Evolutionary conservation across 2,113 vertebrate genomes (phyloP).

Genomic region (Scytalopus superciliaris): DNA sequence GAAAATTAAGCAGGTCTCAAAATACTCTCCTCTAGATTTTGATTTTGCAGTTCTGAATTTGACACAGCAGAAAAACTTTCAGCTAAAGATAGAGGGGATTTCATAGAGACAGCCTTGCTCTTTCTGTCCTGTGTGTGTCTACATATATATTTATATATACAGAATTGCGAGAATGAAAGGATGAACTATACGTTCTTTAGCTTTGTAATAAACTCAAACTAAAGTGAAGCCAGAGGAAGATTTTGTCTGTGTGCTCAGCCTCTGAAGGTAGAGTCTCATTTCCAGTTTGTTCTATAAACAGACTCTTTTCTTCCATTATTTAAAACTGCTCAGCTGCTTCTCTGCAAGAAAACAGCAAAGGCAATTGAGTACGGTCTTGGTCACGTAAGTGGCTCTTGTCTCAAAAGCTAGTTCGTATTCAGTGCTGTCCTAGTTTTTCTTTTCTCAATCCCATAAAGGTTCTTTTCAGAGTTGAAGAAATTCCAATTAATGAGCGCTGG

Average conservation of each 20-base stretch:
- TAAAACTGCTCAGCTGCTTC: slow-evolving; percentile 38
- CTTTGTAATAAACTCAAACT: slow-evolving; percentile 60
- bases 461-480: slow-evolving; percentile 20
- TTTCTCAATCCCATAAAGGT: slow-evolving; percentile 22
- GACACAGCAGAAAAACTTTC: slow-evolving; percentile 8
- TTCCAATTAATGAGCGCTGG: neutral
- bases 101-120: neutral
- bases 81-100: slow-evolving; percentile 1
- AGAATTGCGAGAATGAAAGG: slow-evolving; percentile 3
- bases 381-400: slow-evolving; percentile 16
- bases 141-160: neutral
- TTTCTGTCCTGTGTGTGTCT: neutral
- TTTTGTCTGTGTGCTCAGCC: slow-evolving; percentile 33
- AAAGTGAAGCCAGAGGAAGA: slow-evolving; percentile 56
- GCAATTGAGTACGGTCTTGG: slow-evolving; percentile 18
- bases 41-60: slow-evolving; percentile 38
- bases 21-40: slow-evolving; percentile 33
- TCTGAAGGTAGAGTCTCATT: slow-evolving; percentile 67
- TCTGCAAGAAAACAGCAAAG: slow-evolving; percentile 51
- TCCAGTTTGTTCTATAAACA: slow-evolving; percentile 47
- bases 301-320: slow-evolving; percentile 58
- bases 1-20: slow-evolving; percentile 17
- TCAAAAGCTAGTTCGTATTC: slow-evolving; percentile 34
- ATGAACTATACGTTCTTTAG: slow-evolving; percentile 51
- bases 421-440: neutral